Conservation (phyloP, 2,888 invertebrate genomes). For the Halictus ligatus region DNA sequence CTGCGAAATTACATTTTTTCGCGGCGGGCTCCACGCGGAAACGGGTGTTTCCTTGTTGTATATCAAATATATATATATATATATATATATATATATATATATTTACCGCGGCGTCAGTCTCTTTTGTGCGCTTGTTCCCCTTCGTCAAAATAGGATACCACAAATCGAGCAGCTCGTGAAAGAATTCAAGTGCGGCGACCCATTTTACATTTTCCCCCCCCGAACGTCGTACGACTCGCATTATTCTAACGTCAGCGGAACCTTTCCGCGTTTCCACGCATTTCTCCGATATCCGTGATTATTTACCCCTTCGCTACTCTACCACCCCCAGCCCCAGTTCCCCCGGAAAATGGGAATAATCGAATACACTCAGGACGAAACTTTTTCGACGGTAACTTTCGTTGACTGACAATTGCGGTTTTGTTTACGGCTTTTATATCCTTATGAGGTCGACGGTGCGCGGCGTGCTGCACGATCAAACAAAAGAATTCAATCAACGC, state of each 20-base stretch:
- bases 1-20: slow-evolving; percentile 55
- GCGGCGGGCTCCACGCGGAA: slow-evolving; percentile 9
- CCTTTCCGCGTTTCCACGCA: slow-evolving; percentile 17
- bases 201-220: slow-evolving; percentile 30
- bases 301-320: background rate
- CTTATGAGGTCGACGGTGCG: background rate
- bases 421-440: background rate
- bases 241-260: slow-evolving; percentile 51
- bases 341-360: slow-evolving; percentile 25
- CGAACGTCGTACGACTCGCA: slow-evolving; percentile 21
- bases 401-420: background rate
- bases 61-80: slow-evolving; percentile 40
- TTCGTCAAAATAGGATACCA: slow-evolving; percentile 42
- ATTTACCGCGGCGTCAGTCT: background rate
- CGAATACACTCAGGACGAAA: slow-evolving; percentile 20
- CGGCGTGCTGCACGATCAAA: background rate
- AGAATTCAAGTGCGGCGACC: slow-evolving; percentile 52
- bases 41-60: slow-evolving; percentile 22
- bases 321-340: background rate
- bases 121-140: slow-evolving; percentile 4
- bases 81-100: too few species aligned
- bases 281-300: slow-evolving; percentile 19
- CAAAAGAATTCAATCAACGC: slow-evolving; percentile 1
- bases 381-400: slow-evolving; percentile 4
- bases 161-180: slow-evolving; percentile 39